Base-by-base conservation (phyloP, 2,888 invertebrate genomes). In the Palloptera scutellata region DNA sequence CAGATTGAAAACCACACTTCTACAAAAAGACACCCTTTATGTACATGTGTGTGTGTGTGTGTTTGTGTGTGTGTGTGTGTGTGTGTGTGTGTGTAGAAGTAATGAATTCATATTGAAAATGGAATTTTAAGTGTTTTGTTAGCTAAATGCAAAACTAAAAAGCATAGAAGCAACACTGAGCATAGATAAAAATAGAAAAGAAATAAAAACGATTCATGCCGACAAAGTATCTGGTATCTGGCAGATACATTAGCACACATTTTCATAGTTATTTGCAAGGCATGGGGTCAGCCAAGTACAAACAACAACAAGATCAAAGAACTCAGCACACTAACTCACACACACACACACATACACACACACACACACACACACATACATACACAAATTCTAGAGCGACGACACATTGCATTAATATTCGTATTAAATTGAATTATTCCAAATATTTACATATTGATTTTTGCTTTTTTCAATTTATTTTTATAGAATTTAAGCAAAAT, bases 211-310 rank as follows among this genome's bases (percentile, higher is more conserved):
- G 30, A 30, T n/a, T n/a, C n/a, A n/a, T 30, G 6, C 30, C 30
- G 30, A 30, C 30, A 30, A 30, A 30, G 30, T 30, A 30, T 30
- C 2, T 6, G 6, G 20, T 61, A 73, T 73, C 72, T 76, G 73
- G 70, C 72, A 75, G 73, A 72, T 72, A 64, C 79, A 80, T 80
- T 77, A 78, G 75, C 79, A 77, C 74, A 79, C 71, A 69, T 77
- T 78, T 73, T 67, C 69, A 30, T 30, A 73, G 75, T 76, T 77
- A 78, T 78, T 79, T 77, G 72, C 71, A 51, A 48, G 48, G 3
- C 6, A 30, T 8, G 61, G 61, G 61, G 61, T 61, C 61, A 61
- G 48, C 48, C 20, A 48, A 43, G 61, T 48, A 48, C 59, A 11
- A 13, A n/a, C n/a, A 10, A 48, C 51, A 48, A 48, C 2, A 48